Conservation (phyloP, 2,797 vertebrate species). For the Melanotaenia maccullochi region DNA sequence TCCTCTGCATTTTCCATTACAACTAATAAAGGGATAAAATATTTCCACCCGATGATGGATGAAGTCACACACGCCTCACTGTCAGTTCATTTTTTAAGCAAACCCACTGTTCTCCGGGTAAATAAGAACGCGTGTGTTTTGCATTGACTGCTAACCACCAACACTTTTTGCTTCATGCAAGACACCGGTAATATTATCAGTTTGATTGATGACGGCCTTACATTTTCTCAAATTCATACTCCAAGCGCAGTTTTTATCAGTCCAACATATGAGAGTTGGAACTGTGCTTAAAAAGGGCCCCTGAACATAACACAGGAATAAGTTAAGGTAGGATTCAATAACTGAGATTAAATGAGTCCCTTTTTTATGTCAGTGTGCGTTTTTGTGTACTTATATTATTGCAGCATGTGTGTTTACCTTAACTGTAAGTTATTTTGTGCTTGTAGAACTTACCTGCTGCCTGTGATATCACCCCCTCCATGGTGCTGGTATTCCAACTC, state of each 20-base stretch:
- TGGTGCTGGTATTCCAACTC: conserved; percentile 89
- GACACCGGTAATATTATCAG: conserved; percentile 63
- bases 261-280: conserved; percentile 49
- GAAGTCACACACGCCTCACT: conserved; percentile 75
- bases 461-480: conserved; percentile 81
- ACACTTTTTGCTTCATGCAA: conserved; percentile 49
- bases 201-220: conserved; percentile 60
- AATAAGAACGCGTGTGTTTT: conserved; percentile 79
- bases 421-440: conserved; percentile 30
- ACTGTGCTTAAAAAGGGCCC: conserved; percentile 13
- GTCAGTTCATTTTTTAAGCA: conserved; percentile 85
- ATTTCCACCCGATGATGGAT: conserved; percentile 83
- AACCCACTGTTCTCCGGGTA: conserved; percentile 74
- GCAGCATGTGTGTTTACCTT: conserved; percentile 17
- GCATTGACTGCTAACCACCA: conserved; percentile 69
- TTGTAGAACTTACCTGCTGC: conserved; percentile 84
- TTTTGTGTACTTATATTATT: conserved; percentile 22
- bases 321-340: conserved; percentile 32
- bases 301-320: neutral
- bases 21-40: conserved; percentile 83
- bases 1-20: conserved; percentile 82
- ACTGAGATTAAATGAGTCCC: conserved; percentile 33
- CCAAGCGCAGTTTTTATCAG: conserved; percentile 49
- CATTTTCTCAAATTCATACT: conserved; percentile 39
- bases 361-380: conserved; percentile 30